A percentile compares a stretch with the other conserved stretches of the same genome.
These are phyloP conservation scores for Lepidurus apus DNA, from an alignment of 1,140 invertebrate species.

Conservation along the genomic window DNA sequence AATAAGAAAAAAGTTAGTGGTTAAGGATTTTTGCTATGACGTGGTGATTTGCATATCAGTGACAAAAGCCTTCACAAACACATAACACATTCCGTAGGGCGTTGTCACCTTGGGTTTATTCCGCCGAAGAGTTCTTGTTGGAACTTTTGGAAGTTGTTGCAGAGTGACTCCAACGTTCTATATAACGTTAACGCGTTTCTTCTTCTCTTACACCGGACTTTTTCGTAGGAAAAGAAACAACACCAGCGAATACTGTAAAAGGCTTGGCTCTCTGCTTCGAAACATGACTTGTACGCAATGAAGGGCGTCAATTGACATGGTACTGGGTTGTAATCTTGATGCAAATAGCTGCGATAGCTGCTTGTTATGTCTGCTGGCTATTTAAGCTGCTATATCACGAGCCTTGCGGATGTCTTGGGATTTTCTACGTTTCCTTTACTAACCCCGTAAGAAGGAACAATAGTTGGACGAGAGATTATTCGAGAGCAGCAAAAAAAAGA, in stretches of 20 bases:
- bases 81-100: slow-evolving; percentile 1
- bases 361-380: not conserved
- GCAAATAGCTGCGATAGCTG: not conserved
- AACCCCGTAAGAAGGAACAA: no score
- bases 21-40: not conserved
- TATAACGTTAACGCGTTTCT: no score
- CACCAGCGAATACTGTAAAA: not conserved
- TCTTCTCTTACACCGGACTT: not conserved
- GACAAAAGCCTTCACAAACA: slow-evolving; percentile 21
- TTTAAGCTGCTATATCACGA: not conserved
- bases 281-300: not conserved
- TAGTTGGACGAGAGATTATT: no score
- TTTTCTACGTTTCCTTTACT: no score
- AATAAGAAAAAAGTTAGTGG: not conserved
- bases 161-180: no score
- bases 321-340: not conserved
- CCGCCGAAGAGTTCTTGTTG: no score
- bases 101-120: not conserved
- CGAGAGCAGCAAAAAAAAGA: no score
- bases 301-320: slow-evolving; percentile 13
- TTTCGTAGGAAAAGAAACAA: not conserved
- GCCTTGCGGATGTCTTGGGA: no score
- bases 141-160: no score
- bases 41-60: slow-evolving; percentile 8
- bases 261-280: not conserved